phyloP scores from a whole-genome alignment of 2,888 invertebrate genomes.

The Lasioglossum vierecki region DNA sequence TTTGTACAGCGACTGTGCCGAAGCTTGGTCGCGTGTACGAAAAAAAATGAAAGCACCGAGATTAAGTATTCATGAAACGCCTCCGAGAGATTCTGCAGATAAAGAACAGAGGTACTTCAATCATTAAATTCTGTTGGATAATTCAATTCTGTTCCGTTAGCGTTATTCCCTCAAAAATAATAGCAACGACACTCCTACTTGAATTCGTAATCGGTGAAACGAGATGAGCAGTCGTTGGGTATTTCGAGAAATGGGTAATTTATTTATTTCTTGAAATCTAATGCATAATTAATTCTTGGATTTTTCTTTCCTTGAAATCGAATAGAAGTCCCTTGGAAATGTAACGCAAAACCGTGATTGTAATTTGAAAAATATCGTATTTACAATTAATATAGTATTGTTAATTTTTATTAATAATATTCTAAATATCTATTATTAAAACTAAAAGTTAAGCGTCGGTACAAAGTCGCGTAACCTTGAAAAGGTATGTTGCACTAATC shows the following conservation, averaged over 20 bases:
- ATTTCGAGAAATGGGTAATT: neutral
- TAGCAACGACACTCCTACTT: neutral
- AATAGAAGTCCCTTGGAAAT: too few relatives aligned
- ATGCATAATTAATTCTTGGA: neutral
- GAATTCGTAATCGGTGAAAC: neutral
- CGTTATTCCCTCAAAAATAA: neutral
- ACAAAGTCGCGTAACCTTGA: too few relatives aligned
- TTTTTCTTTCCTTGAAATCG: neutral
- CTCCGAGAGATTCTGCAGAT: neutral
- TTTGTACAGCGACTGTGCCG: neutral
- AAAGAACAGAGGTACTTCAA: neutral
- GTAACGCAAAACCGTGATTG: too few relatives aligned
- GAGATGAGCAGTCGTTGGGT: neutral
- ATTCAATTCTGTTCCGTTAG: neutral
- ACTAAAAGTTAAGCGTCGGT: too few relatives aligned
- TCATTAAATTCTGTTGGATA: conserved; percentile 1
- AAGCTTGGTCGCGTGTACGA: neutral
- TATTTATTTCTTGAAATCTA: neutral
- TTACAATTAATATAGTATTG: too few relatives aligned
- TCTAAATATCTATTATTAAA: too few relatives aligned
- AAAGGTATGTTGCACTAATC: too few relatives aligned
- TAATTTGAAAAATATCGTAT: neutral
- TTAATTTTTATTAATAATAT: too few relatives aligned
- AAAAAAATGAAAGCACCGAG: conserved; percentile 9
- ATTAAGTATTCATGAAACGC: conserved; percentile 37